phyloP scores from a whole-genome alignment of 2,797 vertebrate genomes.

The Selene dorsalis region DNA sequence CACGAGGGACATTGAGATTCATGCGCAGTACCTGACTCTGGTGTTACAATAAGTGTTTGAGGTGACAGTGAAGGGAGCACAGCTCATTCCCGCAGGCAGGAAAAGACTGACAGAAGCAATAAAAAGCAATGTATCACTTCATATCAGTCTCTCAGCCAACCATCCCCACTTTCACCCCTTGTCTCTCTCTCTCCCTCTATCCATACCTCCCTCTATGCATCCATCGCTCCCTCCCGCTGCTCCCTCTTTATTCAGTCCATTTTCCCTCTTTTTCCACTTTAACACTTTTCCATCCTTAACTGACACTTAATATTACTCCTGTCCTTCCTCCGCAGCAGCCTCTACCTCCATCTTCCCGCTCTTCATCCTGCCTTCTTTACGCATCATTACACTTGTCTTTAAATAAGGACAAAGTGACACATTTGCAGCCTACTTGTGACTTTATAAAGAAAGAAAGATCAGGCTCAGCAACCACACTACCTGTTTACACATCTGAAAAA shows the following conservation, averaged over 20 bases:
- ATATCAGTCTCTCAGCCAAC: constrained; percentile 57
- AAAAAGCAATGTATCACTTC: constrained; percentile 73
- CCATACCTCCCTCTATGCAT: constrained; percentile 28
- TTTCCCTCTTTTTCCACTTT: constrained; percentile 18
- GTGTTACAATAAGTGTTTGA: constrained; percentile 64
- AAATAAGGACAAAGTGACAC: constrained; percentile 37
- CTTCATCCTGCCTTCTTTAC: constrained; percentile 27
- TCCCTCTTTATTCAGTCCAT: constrained; percentile 16
- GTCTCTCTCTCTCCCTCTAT: constrained; percentile 8
- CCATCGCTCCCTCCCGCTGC: constrained; percentile 10
- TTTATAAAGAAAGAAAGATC: constrained; percentile 31
- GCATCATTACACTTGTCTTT: constrained; percentile 28
- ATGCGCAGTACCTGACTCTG: constrained; percentile 37
- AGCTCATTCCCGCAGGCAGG: constrained; percentile 58
- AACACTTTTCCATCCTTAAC: constrained; percentile 24
- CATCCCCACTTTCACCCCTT: constrained; percentile 29
- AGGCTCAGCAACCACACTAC: not conserved
- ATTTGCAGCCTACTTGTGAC: constrained; percentile 13
- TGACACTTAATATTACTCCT: constrained; percentile 38
- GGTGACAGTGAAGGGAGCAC: constrained; percentile 60
- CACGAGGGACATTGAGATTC: constrained; percentile 39
- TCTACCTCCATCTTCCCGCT: not conserved
- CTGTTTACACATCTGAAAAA: constrained; percentile 37
- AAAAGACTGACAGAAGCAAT: constrained; percentile 76
- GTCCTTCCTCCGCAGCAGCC: constrained; percentile 20